Evolutionary conservation across 2,888 invertebrate genomes (phyloP), one percentile per base, ranked within the genome.

Genomic region (Pachydiplax longipennis): DNA sequence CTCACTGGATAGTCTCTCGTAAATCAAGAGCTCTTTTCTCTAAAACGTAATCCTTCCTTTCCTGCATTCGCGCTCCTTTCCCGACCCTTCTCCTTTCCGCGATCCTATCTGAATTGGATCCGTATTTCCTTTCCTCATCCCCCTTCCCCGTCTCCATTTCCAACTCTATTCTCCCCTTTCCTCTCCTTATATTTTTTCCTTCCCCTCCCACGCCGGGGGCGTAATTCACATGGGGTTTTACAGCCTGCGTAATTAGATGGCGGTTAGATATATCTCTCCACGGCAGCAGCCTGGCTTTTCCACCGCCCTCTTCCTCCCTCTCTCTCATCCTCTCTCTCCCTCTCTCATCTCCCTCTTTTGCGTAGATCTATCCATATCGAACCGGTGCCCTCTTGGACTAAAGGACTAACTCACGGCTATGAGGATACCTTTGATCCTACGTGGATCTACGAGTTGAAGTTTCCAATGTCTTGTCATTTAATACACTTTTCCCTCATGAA

Each of bases 171-270:
- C 82, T 31, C 15, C 35, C n/a, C 58, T 35, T 87, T 53, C 87
- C 87, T 61, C 87, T 25, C 82, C 82, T 40, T 53, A 53, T 53
- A 53, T 53, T 53, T 53, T 53, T 53, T 53, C 40, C 81, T 61
- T 53, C 87, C 61, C 87, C 87, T 61, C 87, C 87, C 61, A 58
- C 87, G 61, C 61, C 58, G 40, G 37, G 87, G 87, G 87, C 87
- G 87, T 87, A 87, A 87, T 87, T 87, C 87, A 87, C 87, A 87
- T 87, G 87, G 87, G 87, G 87, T 87, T 87, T 87, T 87, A 87
- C 87, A 65, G 87, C 87, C 87, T 87, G 87, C 87, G 87, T 87
- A 87, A 87, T 87, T 87, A 87, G 87, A 87, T 87, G 87, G 87
- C 87, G 87, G 87, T 87, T 87, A 87, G 87, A 87, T 87, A 87